Evolutionary conservation across 2,888 invertebrate species (phyloP).

Genomic region (Melieria picta): DNA sequence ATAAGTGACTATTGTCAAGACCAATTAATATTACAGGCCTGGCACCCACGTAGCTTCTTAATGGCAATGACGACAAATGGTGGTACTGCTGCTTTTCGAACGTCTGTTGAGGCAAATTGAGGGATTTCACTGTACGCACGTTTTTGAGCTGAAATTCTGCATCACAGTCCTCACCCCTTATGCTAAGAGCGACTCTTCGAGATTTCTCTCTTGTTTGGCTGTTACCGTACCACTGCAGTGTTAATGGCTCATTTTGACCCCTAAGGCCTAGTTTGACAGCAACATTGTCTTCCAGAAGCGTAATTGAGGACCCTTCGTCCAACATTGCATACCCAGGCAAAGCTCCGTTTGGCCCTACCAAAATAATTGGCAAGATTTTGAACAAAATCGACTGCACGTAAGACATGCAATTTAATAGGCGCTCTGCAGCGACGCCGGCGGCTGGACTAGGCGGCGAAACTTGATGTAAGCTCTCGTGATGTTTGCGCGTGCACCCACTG

Average conservation of each 20-base stretch:
- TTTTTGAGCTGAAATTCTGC: not conserved
- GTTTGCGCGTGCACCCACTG: not conserved
- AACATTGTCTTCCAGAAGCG: slow-evolving; percentile 30
- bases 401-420: not conserved
- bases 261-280: slow-evolving; percentile 22
- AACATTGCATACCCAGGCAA: not conserved
- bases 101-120: slow-evolving; percentile 18
- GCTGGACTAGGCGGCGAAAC: not conserved
- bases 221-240: slow-evolving; percentile 27
- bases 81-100: not conserved
- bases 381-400: slow-evolving; percentile 15
- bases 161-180: not conserved
- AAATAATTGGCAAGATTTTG: slow-evolving; percentile 31
- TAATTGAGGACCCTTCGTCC: slow-evolving; percentile 7
- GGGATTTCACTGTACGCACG: not conserved
- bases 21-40: not conserved
- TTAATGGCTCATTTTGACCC: slow-evolving; percentile 13
- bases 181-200: not conserved
- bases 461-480: slow-evolving; percentile 6
- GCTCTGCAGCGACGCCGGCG: not conserved
- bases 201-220: slow-evolving; percentile 18
- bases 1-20: not conserved
- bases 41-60: not conserved
- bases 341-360: slow-evolving; percentile 18
- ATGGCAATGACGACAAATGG: too few relatives aligned